These are phyloP conservation scores for Actinia equina DNA, from an alignment of 64 coral and sea anemone species.

Conservation along the genomic window DNA sequence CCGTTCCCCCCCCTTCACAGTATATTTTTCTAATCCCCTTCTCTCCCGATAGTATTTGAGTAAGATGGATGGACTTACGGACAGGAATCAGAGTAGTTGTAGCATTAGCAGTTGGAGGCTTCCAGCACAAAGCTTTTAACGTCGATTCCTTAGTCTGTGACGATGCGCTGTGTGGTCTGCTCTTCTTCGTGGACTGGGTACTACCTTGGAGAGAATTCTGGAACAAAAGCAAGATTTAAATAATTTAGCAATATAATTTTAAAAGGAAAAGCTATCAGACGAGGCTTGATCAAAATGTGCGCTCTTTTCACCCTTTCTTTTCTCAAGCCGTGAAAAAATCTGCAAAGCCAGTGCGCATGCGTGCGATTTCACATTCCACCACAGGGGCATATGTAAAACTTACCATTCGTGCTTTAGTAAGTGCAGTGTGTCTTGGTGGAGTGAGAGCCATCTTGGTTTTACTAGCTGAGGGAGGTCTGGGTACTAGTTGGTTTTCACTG, in stretches of 20 bases:
- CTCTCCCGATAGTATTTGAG: background rate
- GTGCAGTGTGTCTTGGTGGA: conserved; percentile 93
- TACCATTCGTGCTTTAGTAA: conserved; percentile 95
- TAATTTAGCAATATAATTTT: too few species aligned
- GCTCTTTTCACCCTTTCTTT: too few species aligned
- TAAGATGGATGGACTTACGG: conserved; percentile 38
- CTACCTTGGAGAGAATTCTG: conserved; percentile 6
- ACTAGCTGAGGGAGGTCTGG: conserved; percentile 70
- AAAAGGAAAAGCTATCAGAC: too few species aligned
- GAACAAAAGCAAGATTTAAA: background rate
- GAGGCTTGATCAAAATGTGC: too few species aligned
- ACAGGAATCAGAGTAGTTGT: conserved; percentile 71
- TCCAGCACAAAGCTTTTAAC: conserved; percentile 86
- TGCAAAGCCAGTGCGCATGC: background rate
- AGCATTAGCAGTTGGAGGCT: conserved; percentile 62
- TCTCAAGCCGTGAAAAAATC: too few species aligned
- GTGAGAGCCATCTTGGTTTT: conserved; percentile 73
- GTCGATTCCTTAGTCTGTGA: conserved; percentile 71
- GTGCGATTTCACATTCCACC: background rate
- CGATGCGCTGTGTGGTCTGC: conserved; percentile 71
- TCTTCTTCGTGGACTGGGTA: conserved; percentile 42
- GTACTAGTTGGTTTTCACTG: conserved; percentile 63
- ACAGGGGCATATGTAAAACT: background rate
- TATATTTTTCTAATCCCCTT: background rate
- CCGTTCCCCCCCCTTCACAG: background rate